Evolutionary conservation across 1,140 invertebrate species (phyloP).

Genomic region (Hypothenemus hampei): DNA sequence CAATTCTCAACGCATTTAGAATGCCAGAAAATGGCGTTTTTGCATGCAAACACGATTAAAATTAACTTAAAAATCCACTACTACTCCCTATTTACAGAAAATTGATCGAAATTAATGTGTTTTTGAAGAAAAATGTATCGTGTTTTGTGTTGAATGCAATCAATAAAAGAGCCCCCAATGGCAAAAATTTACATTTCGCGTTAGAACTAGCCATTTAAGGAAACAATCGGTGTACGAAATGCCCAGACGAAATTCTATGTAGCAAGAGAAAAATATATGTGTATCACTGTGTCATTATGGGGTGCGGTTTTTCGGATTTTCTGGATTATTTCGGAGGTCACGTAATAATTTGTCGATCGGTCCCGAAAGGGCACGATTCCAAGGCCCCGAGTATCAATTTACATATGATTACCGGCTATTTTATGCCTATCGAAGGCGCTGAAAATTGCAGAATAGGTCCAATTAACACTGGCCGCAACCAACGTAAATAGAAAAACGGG

Average conservation of each 20-base stretch:
- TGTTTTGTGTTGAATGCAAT: too few relatives aligned
- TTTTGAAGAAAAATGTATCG: too few relatives aligned
- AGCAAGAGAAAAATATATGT: slow-evolving; percentile 9
- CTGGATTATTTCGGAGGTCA: background rate
- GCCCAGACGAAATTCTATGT: background rate
- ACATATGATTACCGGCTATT: slow-evolving; percentile 19
- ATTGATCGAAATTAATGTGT: too few relatives aligned
- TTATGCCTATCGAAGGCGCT: slow-evolving; percentile 23
- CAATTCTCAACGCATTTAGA: too few relatives aligned
- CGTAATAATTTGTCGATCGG: slow-evolving; percentile 20
- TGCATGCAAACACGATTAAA: too few relatives aligned
- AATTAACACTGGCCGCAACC: slow-evolving; percentile 23
- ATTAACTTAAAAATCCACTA: too few relatives aligned
- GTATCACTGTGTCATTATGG: slow-evolving; percentile 5
- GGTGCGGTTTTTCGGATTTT: background rate
- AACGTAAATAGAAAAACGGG: slow-evolving; percentile 8
- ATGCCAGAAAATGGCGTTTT: too few relatives aligned
- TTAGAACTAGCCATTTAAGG: slow-evolving; percentile 1
- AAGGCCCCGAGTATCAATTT: slow-evolving; percentile 19
- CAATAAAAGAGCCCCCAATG: too few relatives aligned
- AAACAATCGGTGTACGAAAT: slow-evolving; percentile 1
- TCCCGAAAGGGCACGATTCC: slow-evolving; percentile 8
- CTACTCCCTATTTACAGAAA: too few relatives aligned
- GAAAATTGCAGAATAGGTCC: slow-evolving; percentile 26
- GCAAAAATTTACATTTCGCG: slow-evolving; percentile 12